Percentiles rank a stretch among this genome's conserved stretches.
Evolutionary conservation across 2,888 invertebrate species (phyloP).

Genomic region (Sarcophaga subvicina): DNA sequence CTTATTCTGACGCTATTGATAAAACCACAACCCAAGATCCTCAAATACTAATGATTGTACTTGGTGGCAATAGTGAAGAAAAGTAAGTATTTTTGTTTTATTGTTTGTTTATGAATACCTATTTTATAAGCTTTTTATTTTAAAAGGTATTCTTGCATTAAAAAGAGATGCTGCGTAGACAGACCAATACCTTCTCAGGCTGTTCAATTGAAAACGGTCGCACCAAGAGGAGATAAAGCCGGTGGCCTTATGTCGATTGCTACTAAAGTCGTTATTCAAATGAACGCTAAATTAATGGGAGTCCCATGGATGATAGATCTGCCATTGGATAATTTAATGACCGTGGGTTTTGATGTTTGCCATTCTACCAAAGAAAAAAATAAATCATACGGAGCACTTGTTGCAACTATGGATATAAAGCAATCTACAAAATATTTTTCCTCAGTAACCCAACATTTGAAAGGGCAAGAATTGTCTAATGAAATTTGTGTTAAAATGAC

Average conservation of each 20-base stretch:
- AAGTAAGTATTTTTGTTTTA: conserved; percentile 78
- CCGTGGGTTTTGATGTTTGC: conserved; percentile 94
- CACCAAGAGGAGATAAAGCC: conserved; percentile 80
- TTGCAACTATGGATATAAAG: conserved; percentile 86
- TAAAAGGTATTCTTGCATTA: conserved; percentile 90
- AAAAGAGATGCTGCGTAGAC: conserved; percentile 92
- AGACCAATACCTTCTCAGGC: conserved; percentile 88
- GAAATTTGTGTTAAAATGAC: conserved; percentile 86
- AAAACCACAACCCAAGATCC: conserved; percentile 84
- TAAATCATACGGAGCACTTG: conserved; percentile 89
- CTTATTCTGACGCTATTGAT: conserved; percentile 85
- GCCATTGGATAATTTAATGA: conserved; percentile 88
- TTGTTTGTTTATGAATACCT: not conserved
- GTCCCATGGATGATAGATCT: conserved; percentile 92
- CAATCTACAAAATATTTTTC: conserved; percentile 87
- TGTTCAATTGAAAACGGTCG: conserved; percentile 78
- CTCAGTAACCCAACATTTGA: conserved; percentile 87
- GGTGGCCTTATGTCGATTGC: conserved; percentile 88
- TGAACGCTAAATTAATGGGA: conserved; percentile 96
- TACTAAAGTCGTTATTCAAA: conserved; percentile 95
- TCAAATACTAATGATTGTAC: conserved; percentile 86
- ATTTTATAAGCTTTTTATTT: conserved; percentile 24
- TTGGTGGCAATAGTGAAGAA: conserved; percentile 87
- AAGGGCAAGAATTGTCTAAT: conserved; percentile 89
- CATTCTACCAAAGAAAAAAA: conserved; percentile 88